Evolutionary conservation across 1,140 invertebrate species (phyloP).

Genomic region (Penaeus vannamei): DNA sequence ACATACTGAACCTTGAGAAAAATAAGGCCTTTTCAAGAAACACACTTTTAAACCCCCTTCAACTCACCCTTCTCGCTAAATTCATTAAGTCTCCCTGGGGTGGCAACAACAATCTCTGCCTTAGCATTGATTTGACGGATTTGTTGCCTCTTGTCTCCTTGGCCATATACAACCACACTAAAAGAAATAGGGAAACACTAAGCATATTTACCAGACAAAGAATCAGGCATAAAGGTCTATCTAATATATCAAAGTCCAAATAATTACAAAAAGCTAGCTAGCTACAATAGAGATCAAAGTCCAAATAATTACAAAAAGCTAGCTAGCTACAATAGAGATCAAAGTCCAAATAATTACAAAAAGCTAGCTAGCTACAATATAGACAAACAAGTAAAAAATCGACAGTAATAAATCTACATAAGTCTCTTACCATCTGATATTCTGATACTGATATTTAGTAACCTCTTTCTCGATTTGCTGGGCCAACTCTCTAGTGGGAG

Average conservation of each 20-base stretch:
- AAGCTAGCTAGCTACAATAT: not conserved
- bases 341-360: not conserved
- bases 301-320: not conserved
- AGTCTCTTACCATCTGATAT: conserved; percentile 81
- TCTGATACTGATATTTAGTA: conserved; percentile 85
- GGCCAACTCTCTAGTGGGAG: conserved; percentile 92
- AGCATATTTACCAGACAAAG: too few species aligned
- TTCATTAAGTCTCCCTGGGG: conserved; percentile 90
- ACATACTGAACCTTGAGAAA: too few species aligned
- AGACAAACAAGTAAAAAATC: not conserved
- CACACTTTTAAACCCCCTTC: not conserved
- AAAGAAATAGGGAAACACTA: conserved; percentile 69
- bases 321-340: not conserved
- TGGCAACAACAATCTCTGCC: conserved; percentile 91
- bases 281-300: not conserved
- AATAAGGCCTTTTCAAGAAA: too few species aligned
- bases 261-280: not conserved
- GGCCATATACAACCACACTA: conserved; percentile 89
- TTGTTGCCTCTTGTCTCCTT: conserved; percentile 84
- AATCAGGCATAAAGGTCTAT: too few species aligned
- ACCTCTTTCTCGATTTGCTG: conserved; percentile 92
- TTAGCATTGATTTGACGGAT: conserved; percentile 80
- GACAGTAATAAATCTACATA: not conserved
- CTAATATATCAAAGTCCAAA: not conserved
- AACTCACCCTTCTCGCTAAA: conserved; percentile 76